Base-by-base conservation (phyloP, 2,888 invertebrate species). In the Drosophila suboccidentalis region DNA sequence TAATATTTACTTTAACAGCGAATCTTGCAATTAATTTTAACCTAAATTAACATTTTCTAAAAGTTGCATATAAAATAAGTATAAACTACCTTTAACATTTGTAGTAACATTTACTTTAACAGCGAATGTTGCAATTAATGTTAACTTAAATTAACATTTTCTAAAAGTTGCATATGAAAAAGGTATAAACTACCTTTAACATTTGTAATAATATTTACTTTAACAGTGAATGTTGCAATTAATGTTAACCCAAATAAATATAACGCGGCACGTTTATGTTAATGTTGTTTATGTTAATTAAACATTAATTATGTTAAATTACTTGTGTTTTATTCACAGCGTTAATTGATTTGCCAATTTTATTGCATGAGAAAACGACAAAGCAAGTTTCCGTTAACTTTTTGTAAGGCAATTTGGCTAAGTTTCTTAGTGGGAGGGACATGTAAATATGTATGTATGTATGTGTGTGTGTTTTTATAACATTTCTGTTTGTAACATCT, bases 321-420 rank as follows among this genome's bases (percentile, higher is more conserved):
- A 58, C 44, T 47, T 10, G 39, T 29, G 53, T 11, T 34, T 22
- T 44, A 68, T 32, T 17, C 54, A 15, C 50, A 34, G 62, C 55
- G 60, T 61, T 78, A 73, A 73, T 75, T 75, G 68, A 75, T 78
- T 78, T 63, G 41, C 49, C 53, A 59, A 67, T 59, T 67, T 69
- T 17, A 68, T 75, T 75, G 49, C 64, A 63, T 60, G 62, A 3
- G 41, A n/a, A 38, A 59, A 46, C n/a, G 39, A 47, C 41, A 22
- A 62, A 47, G 53, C 54, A 66, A 75, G 53, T 71, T 77, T 79
- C 58, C 70, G 61, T 59, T 53, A 70, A 77, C 59, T 65, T 77
- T 75, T 34, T 46, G 57, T 60, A 34, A 49, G 67, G 44, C 50
- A 78, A 73, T 73, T 78, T 75, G 44, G 36, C 65, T 39, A 71